Conservation (phyloP, 2,797 vertebrate genomes). For the Miichthys miiuy region DNA sequence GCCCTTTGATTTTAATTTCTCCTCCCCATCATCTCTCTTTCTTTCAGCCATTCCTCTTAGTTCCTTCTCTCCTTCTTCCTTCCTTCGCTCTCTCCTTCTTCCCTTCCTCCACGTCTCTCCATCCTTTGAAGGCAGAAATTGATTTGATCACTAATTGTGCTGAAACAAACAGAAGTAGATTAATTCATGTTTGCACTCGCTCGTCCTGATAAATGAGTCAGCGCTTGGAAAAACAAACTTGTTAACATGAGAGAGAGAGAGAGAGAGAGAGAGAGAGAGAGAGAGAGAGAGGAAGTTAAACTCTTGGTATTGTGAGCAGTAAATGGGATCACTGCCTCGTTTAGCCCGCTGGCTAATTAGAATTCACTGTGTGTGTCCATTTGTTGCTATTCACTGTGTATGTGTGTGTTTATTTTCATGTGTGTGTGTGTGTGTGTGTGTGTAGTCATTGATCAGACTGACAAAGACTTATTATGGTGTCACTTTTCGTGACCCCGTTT, state of each 20-base stretch:
- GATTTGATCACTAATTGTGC: slow-evolving; percentile 71
- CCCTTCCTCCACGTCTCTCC: background rate
- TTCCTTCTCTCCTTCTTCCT: background rate
- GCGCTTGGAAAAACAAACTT: slow-evolving; percentile 51
- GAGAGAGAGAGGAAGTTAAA: slow-evolving; percentile 28
- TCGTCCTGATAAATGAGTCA: slow-evolving; percentile 65
- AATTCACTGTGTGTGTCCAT: slow-evolving; percentile 62
- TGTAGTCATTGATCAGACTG: slow-evolving; percentile 78
- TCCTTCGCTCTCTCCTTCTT: background rate
- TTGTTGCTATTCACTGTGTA: slow-evolving; percentile 55
- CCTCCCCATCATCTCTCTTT: too few relatives aligned
- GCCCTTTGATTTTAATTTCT: too few relatives aligned
- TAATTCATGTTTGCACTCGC: slow-evolving; percentile 67
- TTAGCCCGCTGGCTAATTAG: slow-evolving; percentile 65
- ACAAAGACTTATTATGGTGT: slow-evolving; percentile 80
- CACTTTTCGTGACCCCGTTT: slow-evolving; percentile 64
- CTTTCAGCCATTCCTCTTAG: background rate
- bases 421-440: slow-evolving; percentile 52
- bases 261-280: background rate
- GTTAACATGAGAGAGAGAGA: slow-evolving; percentile 45
- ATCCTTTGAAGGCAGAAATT: slow-evolving; percentile 51
- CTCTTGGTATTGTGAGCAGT: slow-evolving; percentile 50
- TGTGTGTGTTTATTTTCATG: slow-evolving; percentile 36
- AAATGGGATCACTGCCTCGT: slow-evolving; percentile 65
- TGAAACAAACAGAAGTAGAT: slow-evolving; percentile 77